These are phyloP conservation scores for Bothrops jararaca DNA, from an alignment of 2,113 vertebrate species.

Conservation along the genomic window DNA sequence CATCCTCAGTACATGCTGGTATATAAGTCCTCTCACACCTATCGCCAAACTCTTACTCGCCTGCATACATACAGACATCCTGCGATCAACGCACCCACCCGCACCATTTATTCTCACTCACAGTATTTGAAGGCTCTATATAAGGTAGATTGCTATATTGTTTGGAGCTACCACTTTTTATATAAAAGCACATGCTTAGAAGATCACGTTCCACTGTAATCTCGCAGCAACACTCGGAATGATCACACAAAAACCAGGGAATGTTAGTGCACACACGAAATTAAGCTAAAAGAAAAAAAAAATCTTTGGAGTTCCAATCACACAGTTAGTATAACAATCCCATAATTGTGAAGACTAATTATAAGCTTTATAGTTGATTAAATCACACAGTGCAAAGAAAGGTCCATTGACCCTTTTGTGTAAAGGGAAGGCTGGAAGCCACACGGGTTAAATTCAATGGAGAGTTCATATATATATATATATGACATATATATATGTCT, in stretches of 20 bases:
- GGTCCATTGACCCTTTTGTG: constrained; percentile 76
- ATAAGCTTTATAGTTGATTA: constrained; percentile 81
- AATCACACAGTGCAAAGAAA: constrained; percentile 87
- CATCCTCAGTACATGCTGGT: constrained; percentile 81
- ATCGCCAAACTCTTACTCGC: constrained; percentile 21
- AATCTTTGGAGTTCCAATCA: constrained; percentile 91
- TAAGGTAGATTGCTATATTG: constrained; percentile 84
- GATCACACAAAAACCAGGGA: constrained; percentile 85
- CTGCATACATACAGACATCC: constrained; percentile 49
- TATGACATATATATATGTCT: too few species aligned
- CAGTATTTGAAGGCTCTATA: constrained; percentile 87
- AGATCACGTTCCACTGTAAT: constrained; percentile 81
- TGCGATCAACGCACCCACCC: constrained; percentile 62
- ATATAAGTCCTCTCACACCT: constrained; percentile 68
- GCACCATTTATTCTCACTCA: constrained; percentile 70
- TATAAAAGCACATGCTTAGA: constrained; percentile 85
- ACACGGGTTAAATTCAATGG: constrained; percentile 72
- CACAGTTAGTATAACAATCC: constrained; percentile 82
- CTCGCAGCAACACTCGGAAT: constrained; percentile 81
- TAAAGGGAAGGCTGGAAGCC: constrained; percentile 82
- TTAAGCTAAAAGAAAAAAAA: constrained; percentile 73
- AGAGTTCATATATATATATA: constrained; percentile 65
- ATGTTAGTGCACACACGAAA: constrained; percentile 85
- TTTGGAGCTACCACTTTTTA: constrained; percentile 76
- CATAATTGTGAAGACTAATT: constrained; percentile 79